Evolutionary conservation across 2,888 invertebrate genomes (phyloP), one percentile per base, ranked within the genome.

Genomic region (Caenorhabditis sp.): DNA sequence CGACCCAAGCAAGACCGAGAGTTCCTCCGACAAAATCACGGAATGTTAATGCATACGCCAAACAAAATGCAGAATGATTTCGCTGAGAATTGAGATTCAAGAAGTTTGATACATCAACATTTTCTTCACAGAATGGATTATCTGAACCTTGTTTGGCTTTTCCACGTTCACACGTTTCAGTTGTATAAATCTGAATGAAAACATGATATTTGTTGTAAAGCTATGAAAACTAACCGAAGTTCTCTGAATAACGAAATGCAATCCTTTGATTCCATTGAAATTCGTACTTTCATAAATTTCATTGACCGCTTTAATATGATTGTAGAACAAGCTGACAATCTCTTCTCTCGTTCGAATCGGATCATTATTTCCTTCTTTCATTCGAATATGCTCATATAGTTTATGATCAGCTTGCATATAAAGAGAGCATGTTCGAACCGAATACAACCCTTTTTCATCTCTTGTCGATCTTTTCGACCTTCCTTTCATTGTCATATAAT

Each of bases 11-110:
- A 58, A 99, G 90, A 25, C 99, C 99, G 53, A 99, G 91, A 21
- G 99, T 99, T 71, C 99, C 99, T 10, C 96, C 96, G 23, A 95
- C 95, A 89, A 99, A 99, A 89, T 99, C 97, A 86, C 82, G 70
- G 89, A 96, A 97, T 0, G 99, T 99, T 90, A 99, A 97, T 75
- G 99, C 95, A 89, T 97, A 99, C n/a, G 99, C 97, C 77, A 99
- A 91, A 88, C 99, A 99, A 90, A 97, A 99, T 89, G 94, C 94
- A 87, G 97, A 94, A 89, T 99, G 99, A 90, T 99, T 95, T 67
- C 94, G 93, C 78, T 97, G 91, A 14, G 97, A 97, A 89, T 99
- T 97, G 56, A 97, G 91, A 90, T 99, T 99, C 69, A 99, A 91
- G 90, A 97, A 99, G 90, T 99, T 99, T 85, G 95, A 96, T 76